Evolutionary conservation across 2,797 vertebrate genomes (phyloP), one percentile per base, ranked within the genome.

Genomic region (Aselliscus stoliczkanus): DNA sequence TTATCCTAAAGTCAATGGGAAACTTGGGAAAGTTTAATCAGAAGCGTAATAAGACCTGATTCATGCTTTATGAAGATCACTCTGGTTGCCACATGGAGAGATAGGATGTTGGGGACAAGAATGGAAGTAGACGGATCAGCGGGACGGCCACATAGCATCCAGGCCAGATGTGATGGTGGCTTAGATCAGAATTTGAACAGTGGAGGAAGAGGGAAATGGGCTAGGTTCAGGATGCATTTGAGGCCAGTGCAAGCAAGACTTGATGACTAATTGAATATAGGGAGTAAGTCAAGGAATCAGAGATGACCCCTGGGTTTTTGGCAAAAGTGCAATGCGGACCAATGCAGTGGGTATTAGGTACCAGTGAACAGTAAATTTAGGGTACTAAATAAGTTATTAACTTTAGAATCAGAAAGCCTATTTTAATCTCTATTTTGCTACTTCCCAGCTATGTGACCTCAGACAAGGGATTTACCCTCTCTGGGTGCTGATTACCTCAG

Each of bases 351-450:
- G 8, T 34, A 50, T 12, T 82, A 77, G 73, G 77, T 17, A 56
- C 25, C 44, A 56, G 14, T 34, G n/a, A 77, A n/a, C 1, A 83
- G n/a, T 92, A 64, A 56, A 31, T 67, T 88, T 84, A 77, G 62
- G 10, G 13, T 47, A 60, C 10, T 81, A 37, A 85, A 4, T 62
- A 62, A 34, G 37, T 54, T 75, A 25, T 27, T 94, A 70, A 70
- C 70, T 94, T 94, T 87, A 77, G 73, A 93, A 81, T 94, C n/a
- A 58, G 25, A 92, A 93, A 95, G 65, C 5, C 20, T 81, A 9
- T 82, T 90, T 94, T 81, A 91, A 88, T 85, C 25, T 60, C 60
- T 10, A 85, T 31, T 58, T 65, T 94, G 5, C 23, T 15, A 44
- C 77, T 93, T 95, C 14, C 39, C 3, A 56, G 64, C 39, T 58